A percentile compares a stretch with the other conserved stretches of the same genome.
phyloP scores from a whole-genome alignment of 2,797 vertebrate species.

The Micromesistius poutassou region DNA sequence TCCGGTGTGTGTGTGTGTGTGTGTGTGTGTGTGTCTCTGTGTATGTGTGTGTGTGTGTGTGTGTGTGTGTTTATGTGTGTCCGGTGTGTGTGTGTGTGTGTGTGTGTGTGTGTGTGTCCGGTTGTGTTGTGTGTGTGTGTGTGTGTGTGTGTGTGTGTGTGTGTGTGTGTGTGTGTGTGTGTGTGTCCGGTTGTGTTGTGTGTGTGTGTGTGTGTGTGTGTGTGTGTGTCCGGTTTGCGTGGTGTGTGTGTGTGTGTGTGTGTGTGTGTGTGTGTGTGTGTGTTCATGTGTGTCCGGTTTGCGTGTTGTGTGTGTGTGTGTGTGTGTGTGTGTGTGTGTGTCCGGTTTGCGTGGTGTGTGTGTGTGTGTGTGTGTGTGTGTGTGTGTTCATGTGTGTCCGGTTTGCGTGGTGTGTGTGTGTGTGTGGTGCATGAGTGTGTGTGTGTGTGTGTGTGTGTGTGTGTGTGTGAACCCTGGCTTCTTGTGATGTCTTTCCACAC shows the following conservation, averaged over 20 bases:
- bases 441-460: background rate
- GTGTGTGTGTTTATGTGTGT: background rate
- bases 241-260: background rate
- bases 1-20: background rate
- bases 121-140: too few relatives aligned
- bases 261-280: conserved; percentile 11
- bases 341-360: too few relatives aligned
- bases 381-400: background rate
- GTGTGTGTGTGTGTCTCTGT: background rate
- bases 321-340: background rate
- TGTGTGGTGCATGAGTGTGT: background rate
- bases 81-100: background rate
- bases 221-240: too few relatives aligned
- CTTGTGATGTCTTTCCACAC: conserved; percentile 47
- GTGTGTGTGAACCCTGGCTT: background rate
- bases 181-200: background rate
- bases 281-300: background rate
- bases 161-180: background rate
- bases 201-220: background rate
- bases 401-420: background rate
- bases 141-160: conserved; percentile 1
- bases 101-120: background rate
- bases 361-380: conserved; percentile 5
- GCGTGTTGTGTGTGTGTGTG: background rate
- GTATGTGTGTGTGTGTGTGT: conserved; percentile 6